These are phyloP conservation scores for Oophaga pumilio DNA, from an alignment of 2,113 vertebrate species.

Conservation along the genomic window DNA sequence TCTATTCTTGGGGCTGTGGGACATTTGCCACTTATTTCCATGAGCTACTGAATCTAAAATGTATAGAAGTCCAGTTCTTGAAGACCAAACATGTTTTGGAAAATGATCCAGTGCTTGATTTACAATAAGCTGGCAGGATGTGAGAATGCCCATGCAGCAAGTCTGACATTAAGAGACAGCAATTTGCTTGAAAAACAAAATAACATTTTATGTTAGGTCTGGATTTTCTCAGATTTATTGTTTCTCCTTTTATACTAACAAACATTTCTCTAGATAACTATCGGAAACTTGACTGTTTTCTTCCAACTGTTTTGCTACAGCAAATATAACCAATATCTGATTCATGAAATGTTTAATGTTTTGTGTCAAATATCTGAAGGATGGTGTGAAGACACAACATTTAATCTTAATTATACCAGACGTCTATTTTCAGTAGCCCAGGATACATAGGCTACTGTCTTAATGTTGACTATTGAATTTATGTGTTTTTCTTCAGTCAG, in stretches of 20 bases:
- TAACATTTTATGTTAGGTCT: slow-evolving; percentile 34
- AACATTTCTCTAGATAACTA: slow-evolving; percentile 40
- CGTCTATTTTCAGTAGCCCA: too few relatives aligned
- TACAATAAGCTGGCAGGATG: slow-evolving; percentile 20
- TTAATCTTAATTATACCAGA: too few relatives aligned
- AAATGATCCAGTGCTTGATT: not conserved
- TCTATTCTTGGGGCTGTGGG: too few relatives aligned
- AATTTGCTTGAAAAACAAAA: slow-evolving; percentile 22
- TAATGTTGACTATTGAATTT: too few relatives aligned
- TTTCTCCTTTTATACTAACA: not conserved
- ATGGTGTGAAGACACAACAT: not conserved
- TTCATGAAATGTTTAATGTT: not conserved
- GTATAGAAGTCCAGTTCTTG: not conserved
- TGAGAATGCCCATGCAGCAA: slow-evolving; percentile 2
- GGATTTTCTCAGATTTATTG: slow-evolving; percentile 31
- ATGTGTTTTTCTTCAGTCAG: too few relatives aligned
- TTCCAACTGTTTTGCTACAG: slow-evolving; percentile 4
- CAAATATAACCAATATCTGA: not conserved
- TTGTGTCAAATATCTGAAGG: not conserved
- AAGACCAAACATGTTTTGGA: slow-evolving; percentile 12
- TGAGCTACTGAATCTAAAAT: too few relatives aligned
- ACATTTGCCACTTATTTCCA: too few relatives aligned
- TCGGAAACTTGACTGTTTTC: slow-evolving; percentile 15
- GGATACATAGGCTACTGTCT: too few relatives aligned
- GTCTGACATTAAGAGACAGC: not conserved